Evolutionary conservation across 2,888 invertebrate species (phyloP).

Genomic region (Eurois occulta): DNA sequence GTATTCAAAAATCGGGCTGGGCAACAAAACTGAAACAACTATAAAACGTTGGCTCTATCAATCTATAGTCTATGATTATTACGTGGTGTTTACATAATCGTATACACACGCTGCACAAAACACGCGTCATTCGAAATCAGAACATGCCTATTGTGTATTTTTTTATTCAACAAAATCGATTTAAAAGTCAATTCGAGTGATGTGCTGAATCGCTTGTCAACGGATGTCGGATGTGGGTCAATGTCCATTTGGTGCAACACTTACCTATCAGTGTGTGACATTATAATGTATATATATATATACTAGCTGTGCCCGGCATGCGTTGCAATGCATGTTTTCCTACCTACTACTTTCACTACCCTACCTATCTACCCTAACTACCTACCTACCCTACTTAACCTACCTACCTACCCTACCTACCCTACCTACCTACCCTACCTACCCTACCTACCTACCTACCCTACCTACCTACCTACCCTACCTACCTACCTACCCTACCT

Average conservation of each 20-base stretch:
- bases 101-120: slow-evolving; percentile 53
- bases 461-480: no score
- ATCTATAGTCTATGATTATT: slow-evolving; percentile 30
- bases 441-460: no score
- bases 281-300: no score
- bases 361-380: no score
- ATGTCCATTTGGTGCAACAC: slow-evolving; percentile 78
- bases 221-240: slow-evolving; percentile 83
- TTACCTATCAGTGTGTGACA: slow-evolving; percentile 62
- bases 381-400: no score
- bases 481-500: no score
- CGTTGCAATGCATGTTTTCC: no score
- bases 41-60: slow-evolving; percentile 15
- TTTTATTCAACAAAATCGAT: slow-evolving; percentile 80
- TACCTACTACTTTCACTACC: no score
- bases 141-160: slow-evolving; percentile 68
- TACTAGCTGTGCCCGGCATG: no score
- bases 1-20: background rate
- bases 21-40: background rate
- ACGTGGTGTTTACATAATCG: slow-evolving; percentile 55
- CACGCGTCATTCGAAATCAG: slow-evolving; percentile 63
- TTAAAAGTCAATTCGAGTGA: slow-evolving; percentile 84
- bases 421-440: no score
- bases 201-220: slow-evolving; percentile 81
- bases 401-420: no score